phyloP scores from a whole-genome alignment of 2,797 vertebrate species.

The Pipistrellus pipistrellus region DNA sequence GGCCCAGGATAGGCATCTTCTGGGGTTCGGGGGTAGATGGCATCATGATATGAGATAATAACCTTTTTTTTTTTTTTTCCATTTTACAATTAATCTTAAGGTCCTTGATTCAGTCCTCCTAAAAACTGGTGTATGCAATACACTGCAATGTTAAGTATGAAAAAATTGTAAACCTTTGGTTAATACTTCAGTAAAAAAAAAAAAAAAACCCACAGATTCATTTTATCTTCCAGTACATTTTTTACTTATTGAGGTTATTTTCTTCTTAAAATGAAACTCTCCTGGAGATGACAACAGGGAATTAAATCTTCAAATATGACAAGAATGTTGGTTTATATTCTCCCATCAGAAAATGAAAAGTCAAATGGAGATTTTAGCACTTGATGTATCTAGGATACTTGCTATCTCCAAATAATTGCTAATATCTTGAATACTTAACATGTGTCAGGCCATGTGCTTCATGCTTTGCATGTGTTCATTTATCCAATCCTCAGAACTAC shows the following conservation, averaged over 20 bases:
- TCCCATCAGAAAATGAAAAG: conserved; percentile 44
- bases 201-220: neutral
- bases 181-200: conserved; percentile 17
- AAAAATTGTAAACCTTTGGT: neutral
- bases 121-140: neutral
- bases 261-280: conserved; percentile 45
- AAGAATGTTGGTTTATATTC: neutral
- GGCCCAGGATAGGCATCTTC: neutral
- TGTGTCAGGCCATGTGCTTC: neutral
- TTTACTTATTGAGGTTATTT: conserved; percentile 54
- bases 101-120: neutral
- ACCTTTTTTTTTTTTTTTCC: neutral
- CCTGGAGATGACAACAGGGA: conserved; percentile 47
- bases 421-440: neutral
- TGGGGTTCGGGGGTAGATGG: neutral
- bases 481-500: neutral
- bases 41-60: neutral
- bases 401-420: neutral
- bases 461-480: neutral
- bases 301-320: conserved; percentile 39
- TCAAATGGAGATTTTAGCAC: conserved; percentile 20
- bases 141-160: neutral
- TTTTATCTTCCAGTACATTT: conserved; percentile 26
- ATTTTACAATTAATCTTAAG: neutral
- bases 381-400: conserved; percentile 38